Evolutionary conservation across 1,140 invertebrate genomes (phyloP).

Genomic region (Daktulosphaira vitifoliae): DNA sequence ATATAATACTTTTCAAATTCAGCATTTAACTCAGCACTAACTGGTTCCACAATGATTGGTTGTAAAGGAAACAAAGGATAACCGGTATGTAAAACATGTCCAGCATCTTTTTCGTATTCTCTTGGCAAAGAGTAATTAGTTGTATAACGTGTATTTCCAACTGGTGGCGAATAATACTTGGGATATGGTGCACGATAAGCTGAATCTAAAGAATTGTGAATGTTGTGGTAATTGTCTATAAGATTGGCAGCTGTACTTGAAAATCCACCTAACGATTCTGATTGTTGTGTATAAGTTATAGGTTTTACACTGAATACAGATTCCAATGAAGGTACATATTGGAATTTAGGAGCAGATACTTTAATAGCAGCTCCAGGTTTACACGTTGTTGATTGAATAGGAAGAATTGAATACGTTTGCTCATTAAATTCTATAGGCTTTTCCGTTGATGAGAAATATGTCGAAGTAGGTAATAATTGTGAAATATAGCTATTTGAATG

Average conservation of each 20-base stretch:
- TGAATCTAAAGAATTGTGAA: conserved; percentile 7
- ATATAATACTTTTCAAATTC: conserved; percentile 17
- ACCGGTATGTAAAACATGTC: not conserved
- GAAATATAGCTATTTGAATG: not conserved
- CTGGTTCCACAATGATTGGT: conserved; percentile 10
- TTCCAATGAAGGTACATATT: not conserved
- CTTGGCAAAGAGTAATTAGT: conserved; percentile 12
- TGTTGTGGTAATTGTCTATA: conserved; percentile 4
- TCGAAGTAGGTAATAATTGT: not conserved
- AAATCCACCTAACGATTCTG: not conserved
- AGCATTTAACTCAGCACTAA: conserved; percentile 5
- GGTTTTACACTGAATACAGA: conserved; percentile 6
- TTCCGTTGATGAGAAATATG: conserved; percentile 10
- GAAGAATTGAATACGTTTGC: not conserved
- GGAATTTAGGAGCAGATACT: not conserved
- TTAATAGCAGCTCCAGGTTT: not conserved
- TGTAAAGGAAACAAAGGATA: not conserved
- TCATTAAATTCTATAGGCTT: not conserved
- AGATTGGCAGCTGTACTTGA: conserved; percentile 14
- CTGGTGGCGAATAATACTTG: not conserved
- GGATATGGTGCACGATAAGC: conserved; percentile 13
- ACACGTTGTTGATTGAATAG: not conserved
- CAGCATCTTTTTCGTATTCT: conserved; percentile 6
- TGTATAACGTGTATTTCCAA: not conserved
- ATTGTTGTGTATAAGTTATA: not conserved